Conservation (phyloP, 2,113 vertebrate genomes). For the Ceuthmochares aereus region DNA sequence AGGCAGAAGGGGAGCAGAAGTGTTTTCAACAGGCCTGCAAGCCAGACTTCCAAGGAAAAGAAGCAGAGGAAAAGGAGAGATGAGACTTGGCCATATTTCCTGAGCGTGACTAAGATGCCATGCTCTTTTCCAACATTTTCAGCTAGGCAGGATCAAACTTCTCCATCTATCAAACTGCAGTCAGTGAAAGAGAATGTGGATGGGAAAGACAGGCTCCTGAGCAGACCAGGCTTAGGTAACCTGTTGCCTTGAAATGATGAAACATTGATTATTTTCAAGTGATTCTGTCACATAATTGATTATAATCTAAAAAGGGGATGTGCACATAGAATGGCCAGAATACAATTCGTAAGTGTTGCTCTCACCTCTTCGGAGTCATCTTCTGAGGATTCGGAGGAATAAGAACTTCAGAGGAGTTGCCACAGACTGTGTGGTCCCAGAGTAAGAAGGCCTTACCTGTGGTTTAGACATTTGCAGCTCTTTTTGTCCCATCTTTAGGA, state of each 20-base stretch:
- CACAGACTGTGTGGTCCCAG: rapidly evolving
- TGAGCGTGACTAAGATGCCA: not conserved
- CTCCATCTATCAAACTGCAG: not conserved
- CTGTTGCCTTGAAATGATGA: not conserved
- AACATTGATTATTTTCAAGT: not conserved
- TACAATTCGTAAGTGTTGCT: not conserved
- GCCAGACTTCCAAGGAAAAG: not conserved
- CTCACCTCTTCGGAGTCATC: not conserved
- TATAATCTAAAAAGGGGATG: not conserved
- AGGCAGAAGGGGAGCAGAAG: not conserved
- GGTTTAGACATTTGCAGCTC: not conserved
- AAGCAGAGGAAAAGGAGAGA: not conserved
- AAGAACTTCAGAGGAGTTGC: not conserved
- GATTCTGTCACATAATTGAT: not conserved
- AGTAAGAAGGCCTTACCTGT: not conserved
- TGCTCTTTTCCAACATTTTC: not conserved
- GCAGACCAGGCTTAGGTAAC: not conserved
- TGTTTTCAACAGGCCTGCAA: not conserved
- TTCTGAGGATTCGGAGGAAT: not conserved
- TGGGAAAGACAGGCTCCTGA: not conserved
- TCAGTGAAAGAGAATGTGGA: not conserved
- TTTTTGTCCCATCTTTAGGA: not conserved
- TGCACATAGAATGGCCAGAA: not conserved
- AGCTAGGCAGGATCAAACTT: not conserved
- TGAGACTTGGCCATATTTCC: not conserved